phyloP scores from a whole-genome alignment of 23 tunicate genomes.

The Diplosoma virens region DNA sequence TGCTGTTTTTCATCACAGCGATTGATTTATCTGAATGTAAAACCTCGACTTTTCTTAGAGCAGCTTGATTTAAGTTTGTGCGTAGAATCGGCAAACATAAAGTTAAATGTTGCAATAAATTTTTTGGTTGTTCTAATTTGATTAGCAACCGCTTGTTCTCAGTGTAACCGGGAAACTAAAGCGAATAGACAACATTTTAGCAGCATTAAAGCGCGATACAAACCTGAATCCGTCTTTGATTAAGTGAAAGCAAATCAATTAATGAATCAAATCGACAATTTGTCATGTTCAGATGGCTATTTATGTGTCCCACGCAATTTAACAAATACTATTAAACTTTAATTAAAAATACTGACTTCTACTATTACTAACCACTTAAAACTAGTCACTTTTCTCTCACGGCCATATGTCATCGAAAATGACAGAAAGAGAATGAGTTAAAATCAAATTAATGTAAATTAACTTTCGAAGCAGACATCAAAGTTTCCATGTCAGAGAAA shows the following conservation, averaged over 20 bases:
- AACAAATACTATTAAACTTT: background rate
- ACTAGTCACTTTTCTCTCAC: too few species aligned
- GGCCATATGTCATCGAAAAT: too few species aligned
- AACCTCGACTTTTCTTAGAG: too few species aligned
- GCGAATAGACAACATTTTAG: conserved; percentile 2
- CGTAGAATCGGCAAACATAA: conserved; percentile 1
- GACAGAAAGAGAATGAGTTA: too few species aligned
- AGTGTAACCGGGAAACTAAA: conserved; percentile 10
- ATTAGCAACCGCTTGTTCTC: conserved; percentile 14
- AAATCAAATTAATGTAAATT: too few species aligned
- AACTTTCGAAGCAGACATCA: too few species aligned
- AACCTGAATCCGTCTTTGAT: background rate
- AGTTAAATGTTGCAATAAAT: conserved; percentile 32
- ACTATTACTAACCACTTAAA: too few species aligned
- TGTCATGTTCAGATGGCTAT: background rate
- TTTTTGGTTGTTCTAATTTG: background rate
- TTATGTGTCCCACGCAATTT: conserved; percentile 3
- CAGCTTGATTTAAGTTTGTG: background rate
- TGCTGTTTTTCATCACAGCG: too few species aligned
- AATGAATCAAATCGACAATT: background rate
- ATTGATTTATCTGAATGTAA: too few species aligned
- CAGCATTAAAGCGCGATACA: background rate
- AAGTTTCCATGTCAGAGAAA: too few species aligned
- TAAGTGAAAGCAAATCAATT: conserved; percentile 5
- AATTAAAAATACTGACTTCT: too few species aligned